Conservation (phyloP, 2,113 vertebrate genomes). For the Xenus cinereus region DNA sequence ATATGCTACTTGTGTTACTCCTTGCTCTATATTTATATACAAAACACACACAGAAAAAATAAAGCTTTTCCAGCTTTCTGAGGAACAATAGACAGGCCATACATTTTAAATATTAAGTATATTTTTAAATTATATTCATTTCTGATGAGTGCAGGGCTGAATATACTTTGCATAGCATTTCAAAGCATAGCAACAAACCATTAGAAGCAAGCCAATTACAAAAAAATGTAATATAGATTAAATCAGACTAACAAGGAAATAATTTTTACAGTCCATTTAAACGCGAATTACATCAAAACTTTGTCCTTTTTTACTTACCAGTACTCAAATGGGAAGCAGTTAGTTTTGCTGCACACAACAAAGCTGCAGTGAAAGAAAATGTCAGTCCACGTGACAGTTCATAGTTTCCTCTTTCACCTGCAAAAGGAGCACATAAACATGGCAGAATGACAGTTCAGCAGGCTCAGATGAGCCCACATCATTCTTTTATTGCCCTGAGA, state of each 20-base stretch:
- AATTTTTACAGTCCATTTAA: not conserved
- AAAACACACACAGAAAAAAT: not conserved
- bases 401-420: not conserved
- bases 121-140: not conserved
- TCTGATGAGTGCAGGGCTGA: not conserved
- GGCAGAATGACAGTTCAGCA: not conserved
- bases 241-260: not conserved
- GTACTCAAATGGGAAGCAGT: not conserved
- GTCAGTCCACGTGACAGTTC: not conserved
- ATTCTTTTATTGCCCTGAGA: not conserved
- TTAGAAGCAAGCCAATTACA: not conserved
- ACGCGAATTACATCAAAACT: not conserved
- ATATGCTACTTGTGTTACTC: not conserved
- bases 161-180: not conserved
- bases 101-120: not conserved
- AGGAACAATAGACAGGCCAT: not conserved
- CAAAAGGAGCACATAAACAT: not conserved
- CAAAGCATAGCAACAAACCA: not conserved
- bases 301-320: not conserved
- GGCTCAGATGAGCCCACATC: not conserved
- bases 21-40: not conserved
- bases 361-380: not conserved
- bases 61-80: not conserved
- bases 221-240: not conserved
- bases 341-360: not conserved